Base-by-base conservation (phyloP, 2,797 vertebrate genomes). In the Sorex maritimensis region DNA sequence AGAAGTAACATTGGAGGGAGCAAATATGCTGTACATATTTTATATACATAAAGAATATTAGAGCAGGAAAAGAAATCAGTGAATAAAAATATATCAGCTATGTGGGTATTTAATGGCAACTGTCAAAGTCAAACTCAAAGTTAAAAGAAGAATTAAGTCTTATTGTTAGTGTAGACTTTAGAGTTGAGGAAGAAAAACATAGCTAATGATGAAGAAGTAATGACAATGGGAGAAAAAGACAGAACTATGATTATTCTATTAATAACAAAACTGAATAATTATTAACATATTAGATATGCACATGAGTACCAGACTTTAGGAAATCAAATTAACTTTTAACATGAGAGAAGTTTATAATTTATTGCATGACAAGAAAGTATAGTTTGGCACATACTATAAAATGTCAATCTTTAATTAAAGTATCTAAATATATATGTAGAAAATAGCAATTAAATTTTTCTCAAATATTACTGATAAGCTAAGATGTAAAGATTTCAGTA, bases 261-360 rank as follows among this genome's bases (percentile, higher is more conserved):
- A 52, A 44, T 38, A 91, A 41, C 88, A 12, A 8, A 79, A 34
- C 10, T 81, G 21, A 81, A 3, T 24, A 81, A 3, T 24, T 82
- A 86, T 67, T 74, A 87, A 75, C 23, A 92, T 0, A 80, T 12
- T 85, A 90, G 38, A 73, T 30, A 84, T 34, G 24, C 24, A 73
- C 4, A 46, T 30, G 26, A 15, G 87, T 4, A 65, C 1, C 24
- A 78, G 55, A 23, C 8, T 78, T 93, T 71, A 79, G 28, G 41
- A 88, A 95, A 75, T 85, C 17, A 88, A 19, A 80, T 38, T 69
- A 58, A 9, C 49, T 67, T 67, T 67, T 92, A 75, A 74, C 78
- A 67, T 26, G 65, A 67, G 65, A 67, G 21, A 19, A 61, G 17
- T 61, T 61, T 61, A 61, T 61, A 61, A 61, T 61, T 61, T 23